Evolutionary conservation across 2,797 vertebrate species (phyloP).

Genomic region (Liasis olivaceus): DNA sequence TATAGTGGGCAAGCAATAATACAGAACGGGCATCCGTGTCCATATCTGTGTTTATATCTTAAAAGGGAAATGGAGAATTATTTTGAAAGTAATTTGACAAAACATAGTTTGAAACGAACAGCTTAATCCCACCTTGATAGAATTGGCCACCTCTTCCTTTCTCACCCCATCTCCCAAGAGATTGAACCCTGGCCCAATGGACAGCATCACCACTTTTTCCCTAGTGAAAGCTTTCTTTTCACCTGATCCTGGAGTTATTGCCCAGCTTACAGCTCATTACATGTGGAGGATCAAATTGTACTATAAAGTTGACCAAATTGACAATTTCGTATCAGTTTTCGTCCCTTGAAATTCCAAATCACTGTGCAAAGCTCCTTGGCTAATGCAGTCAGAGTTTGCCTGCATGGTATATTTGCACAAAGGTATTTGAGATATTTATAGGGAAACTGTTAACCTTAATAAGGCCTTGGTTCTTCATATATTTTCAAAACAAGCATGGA

Average conservation of each 20-base stretch:
- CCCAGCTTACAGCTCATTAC: slow-evolving; percentile 46
- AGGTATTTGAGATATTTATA: slow-evolving; percentile 60
- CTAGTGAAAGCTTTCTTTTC: slow-evolving; percentile 55
- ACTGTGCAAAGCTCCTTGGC: slow-evolving; percentile 25
- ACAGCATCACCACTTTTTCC: slow-evolving; percentile 37
- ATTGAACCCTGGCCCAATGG: slow-evolving; percentile 16
- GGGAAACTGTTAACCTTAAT: slow-evolving; percentile 49
- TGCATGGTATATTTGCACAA: slow-evolving; percentile 14
- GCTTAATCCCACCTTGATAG: slow-evolving; percentile 9
- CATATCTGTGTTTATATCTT: not conserved
- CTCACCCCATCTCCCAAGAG: not conserved
- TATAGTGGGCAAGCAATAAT: not conserved
- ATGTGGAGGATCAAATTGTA: slow-evolving; percentile 41
- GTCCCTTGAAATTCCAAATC: slow-evolving; percentile 13
- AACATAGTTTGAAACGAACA: not conserved
- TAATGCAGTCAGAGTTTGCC: slow-evolving; percentile 44
- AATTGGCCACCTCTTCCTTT: slow-evolving; percentile 46
- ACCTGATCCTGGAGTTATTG: slow-evolving; percentile 36
- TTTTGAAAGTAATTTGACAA: not conserved
- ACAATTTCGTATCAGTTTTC: slow-evolving; percentile 34
- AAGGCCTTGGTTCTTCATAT: slow-evolving; percentile 39
- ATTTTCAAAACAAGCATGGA: slow-evolving; percentile 44
- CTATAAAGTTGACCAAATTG: slow-evolving; percentile 44
- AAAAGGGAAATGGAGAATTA: not conserved
- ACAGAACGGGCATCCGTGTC: not conserved